These are phyloP conservation scores for Tuta absoluta DNA, from an alignment of 2,888 invertebrate genomes.

Conservation along the genomic window DNA sequence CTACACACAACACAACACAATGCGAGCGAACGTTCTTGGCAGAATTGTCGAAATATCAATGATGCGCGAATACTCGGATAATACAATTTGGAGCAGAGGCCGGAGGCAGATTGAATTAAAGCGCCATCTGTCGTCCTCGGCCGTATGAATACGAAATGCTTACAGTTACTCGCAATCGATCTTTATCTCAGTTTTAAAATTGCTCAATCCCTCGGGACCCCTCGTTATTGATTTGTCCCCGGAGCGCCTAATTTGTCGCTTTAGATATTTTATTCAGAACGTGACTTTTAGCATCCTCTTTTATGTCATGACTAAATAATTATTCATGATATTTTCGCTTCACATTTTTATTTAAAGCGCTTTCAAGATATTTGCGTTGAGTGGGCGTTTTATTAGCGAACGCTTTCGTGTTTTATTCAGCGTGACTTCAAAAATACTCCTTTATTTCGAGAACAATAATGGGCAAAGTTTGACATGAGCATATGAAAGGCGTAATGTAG, in stretches of 20 bases:
- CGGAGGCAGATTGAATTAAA: constrained; percentile 79
- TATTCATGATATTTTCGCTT: constrained; percentile 37
- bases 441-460: constrained; percentile 58
- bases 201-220: constrained; percentile 72
- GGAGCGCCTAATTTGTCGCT: constrained; percentile 69
- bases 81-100: constrained; percentile 78
- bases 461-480: constrained; percentile 59
- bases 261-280: constrained; percentile 69
- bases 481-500: constrained; percentile 71
- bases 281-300: constrained; percentile 57
- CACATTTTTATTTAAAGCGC: constrained; percentile 5
- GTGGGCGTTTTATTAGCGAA: constrained; percentile 20
- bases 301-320: constrained; percentile 34
- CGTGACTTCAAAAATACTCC: constrained; percentile 57
- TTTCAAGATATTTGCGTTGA: not conserved
- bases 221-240: constrained; percentile 74
- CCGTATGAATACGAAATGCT: constrained; percentile 79
- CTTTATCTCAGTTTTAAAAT: constrained; percentile 81
- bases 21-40: constrained; percentile 53
- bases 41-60: constrained; percentile 79
- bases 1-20: constrained; percentile 40
- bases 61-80: constrained; percentile 79
- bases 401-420: constrained; percentile 61
- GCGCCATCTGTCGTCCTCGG: constrained; percentile 77
- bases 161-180: constrained; percentile 70